phyloP scores from a whole-genome alignment of 2,113 vertebrate species.

The Siniperca chuatsi region DNA sequence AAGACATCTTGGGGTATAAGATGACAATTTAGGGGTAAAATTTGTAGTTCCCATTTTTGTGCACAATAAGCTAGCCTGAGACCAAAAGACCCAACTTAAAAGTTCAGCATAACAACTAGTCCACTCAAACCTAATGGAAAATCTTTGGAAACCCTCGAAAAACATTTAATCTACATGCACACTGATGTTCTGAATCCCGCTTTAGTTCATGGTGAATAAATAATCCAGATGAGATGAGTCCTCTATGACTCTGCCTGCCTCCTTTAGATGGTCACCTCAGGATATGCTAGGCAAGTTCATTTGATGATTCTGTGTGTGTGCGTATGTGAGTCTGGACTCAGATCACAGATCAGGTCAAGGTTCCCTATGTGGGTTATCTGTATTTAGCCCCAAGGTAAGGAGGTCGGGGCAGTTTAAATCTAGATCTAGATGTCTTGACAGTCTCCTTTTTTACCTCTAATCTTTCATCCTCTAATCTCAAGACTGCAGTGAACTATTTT shows the following conservation, averaged over 20 bases:
- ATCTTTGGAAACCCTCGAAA: neutral
- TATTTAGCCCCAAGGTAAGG: conserved; percentile 48
- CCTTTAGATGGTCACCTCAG: neutral
- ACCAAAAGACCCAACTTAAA: neutral
- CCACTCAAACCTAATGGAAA: neutral
- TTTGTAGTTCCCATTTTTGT: neutral
- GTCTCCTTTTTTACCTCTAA: conserved; percentile 5
- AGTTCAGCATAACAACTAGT: neutral
- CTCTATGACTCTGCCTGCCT: neutral
- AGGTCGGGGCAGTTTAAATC: conserved; percentile 23
- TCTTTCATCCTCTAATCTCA: conserved; percentile 18
- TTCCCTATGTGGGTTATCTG: conserved; percentile 58
- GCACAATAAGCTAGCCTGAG: neutral
- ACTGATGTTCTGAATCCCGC: neutral
- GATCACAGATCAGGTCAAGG: conserved; percentile 45
- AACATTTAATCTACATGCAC: neutral
- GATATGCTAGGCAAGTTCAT: neutral
- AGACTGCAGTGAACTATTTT: conserved; percentile 18
- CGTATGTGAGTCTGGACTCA: neutral
- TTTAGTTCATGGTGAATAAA: neutral
- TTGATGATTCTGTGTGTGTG: neutral
- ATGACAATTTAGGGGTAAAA: neutral
- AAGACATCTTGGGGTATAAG: neutral
- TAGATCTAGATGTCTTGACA: conserved; percentile 25
- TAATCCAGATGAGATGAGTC: neutral